phyloP scores from a whole-genome alignment of 2,888 invertebrate genomes.

The Amblyteles armatorius region DNA sequence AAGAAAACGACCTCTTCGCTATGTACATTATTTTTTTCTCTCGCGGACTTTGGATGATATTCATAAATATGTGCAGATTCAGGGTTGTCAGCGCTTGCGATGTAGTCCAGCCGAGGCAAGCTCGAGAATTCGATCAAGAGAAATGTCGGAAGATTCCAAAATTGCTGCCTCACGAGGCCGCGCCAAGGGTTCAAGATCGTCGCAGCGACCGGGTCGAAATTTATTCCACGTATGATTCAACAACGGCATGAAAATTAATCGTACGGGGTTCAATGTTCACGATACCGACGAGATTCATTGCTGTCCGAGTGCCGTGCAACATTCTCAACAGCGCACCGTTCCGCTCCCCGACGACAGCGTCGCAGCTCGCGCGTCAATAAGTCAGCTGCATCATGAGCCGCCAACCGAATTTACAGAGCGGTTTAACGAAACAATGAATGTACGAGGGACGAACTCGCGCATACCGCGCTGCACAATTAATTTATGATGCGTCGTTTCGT shows the following conservation, averaged over 20 bases:
- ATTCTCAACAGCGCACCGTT: neutral
- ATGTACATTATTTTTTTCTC: neutral
- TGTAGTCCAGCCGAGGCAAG: no score
- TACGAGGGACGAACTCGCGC: slow-evolving; percentile 53
- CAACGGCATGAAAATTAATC: neutral
- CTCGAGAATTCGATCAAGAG: neutral
- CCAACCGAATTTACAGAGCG: slow-evolving; percentile 70
- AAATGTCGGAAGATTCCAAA: neutral
- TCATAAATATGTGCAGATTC: no score
- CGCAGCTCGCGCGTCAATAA: neutral
- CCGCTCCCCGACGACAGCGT: neutral
- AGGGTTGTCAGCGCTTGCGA: neutral
- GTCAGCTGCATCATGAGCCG: slow-evolving; percentile 7
- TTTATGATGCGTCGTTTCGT: slow-evolving; percentile 68
- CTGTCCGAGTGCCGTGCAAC: neutral
- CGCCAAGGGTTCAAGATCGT: neutral
- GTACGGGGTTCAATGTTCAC: neutral
- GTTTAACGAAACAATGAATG: slow-evolving; percentile 70
- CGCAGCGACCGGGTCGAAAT: neutral
- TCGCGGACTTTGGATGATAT: no score
- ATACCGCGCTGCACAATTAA: slow-evolving; percentile 60
- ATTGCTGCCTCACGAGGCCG: neutral
- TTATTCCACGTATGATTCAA: neutral
- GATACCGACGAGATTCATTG: neutral
- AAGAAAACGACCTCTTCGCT: neutral